Evolutionary conservation across 2,888 invertebrate genomes (phyloP), one percentile per base, ranked within the genome.

Genomic region (Platycheirus rosarum): DNA sequence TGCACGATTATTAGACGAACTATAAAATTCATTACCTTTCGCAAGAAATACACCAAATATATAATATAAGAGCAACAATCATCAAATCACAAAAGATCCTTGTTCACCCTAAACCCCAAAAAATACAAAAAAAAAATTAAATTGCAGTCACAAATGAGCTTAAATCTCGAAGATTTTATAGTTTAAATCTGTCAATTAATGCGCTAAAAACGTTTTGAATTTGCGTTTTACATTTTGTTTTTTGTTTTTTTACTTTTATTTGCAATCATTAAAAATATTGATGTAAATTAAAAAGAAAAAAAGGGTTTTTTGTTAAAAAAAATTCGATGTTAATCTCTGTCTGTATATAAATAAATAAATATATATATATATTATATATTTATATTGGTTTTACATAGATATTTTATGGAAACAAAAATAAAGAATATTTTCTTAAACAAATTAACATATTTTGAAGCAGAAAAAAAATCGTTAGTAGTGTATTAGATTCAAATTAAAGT

Each of bases 1-100:
- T 82, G 77, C 76, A 82, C 66, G 70, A 76, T 66, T 55, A 53
- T 49, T 77, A 68, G 71, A 63, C 57, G 60, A 74, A 23, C 23
- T 49, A 65, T 42, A 62, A 65, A 65, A 51, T 69, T 51, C 53
- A 84, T 73, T 71, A 73, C 66, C 77, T 73, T 77, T 82, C 65
- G 77, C 82, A 78, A 84, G 55, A 84, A 84, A 74, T 66, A 84
- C 84, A 84, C 84, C 84, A 84, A 84, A 84, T 84, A 84, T 84
- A 84, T 60, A 69, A 74, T 84, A 71, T 84, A 84, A 84, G 77
- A 84, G 78, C 73, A 84, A 78, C 46, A 78, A 69, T 74, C 78
- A 68, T 69, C 57, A 74, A 84, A 69, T 63, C 29, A 62, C 51
- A 46, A 60, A 14, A 40, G 7, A 42, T 46, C 76, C 65, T 29